Base-by-base conservation (phyloP, 2,113 vertebrate genomes). In the Talpa occidentalis region DNA sequence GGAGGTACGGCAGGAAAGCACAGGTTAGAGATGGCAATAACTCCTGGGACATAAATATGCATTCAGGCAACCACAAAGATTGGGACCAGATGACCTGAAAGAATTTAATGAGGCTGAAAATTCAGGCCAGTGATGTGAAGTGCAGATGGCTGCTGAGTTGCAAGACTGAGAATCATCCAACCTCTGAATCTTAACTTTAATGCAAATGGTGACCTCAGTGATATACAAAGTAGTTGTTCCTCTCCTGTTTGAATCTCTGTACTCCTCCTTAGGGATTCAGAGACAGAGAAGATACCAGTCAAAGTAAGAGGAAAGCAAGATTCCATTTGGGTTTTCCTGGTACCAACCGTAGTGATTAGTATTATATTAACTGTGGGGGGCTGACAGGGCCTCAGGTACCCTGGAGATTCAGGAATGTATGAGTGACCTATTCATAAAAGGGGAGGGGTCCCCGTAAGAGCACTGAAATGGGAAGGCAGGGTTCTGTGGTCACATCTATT, bases 71-170 rank as follows among this genome's bases (percentile, higher is more conserved):
- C 87, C 52, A 56, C 78, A 56, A 37, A 95, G 84, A 91, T 78
- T 77, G 91, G 67, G 81, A 91, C 85, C 94, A 93, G 90, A 69
- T 89, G 92, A 95, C 78, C 91, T 60, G 82, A 94, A 95, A 86
- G 77, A 95, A 96, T 83, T 88, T 91, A 93, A 92, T 93, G 88
- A 89, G 87, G 84, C 96, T 93, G 84, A 94, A 94, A 81, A 96
- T 69, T 86, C 94, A 95, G 95, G 78, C 94, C 93, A 90, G 62
- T 69, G 94, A 92, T 91, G 88, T 67, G 42, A 88, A 90, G 67
- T 74, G 6, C 92, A 96, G 90, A 74, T 70, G 88, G 76, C 72
- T 92, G 84, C 70, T 88, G 72, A 93, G 79, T 10, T 77, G 21
- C 59, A 1, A 24, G 59, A 56, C 78, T 47, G 67, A 81, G 66